Evolutionary conservation across 2,113 vertebrate genomes (phyloP), one percentile per base, ranked within the genome.

Genomic region (Sinocyclocheilus rhinocerous): DNA sequence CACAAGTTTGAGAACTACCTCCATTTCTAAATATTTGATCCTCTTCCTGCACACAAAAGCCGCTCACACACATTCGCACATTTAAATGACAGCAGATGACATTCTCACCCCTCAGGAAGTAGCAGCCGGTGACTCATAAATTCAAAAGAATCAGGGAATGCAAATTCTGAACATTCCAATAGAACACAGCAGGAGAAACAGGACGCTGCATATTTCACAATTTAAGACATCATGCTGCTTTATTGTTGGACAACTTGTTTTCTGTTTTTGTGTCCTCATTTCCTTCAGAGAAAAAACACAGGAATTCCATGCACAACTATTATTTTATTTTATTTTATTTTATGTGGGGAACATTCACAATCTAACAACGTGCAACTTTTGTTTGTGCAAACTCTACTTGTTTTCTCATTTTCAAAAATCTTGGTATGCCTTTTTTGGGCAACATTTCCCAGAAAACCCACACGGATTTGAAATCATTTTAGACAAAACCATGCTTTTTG

Each of bases 21-120:
- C 48, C 78, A 67, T 67, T 48, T 67, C 45, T 84, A 89, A 85
- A 89, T 87, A 85, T 87, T 87, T 87, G 65, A 87, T 59, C 61
- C 48, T 55, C 24, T 76, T 11, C 20, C 2, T 22, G 48, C 52
- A 13, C 42, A 12, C 65, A 48, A 57, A 11, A 29, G 42, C 39
- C 11, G 0, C 36, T 42, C 42, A 52, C 24, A 33, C 67, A 75
- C 67, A 10, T 72, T 61, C 52, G 33, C 78, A 65, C 29, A 48
- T 80, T 12, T 84, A 59, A 86, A 84, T 70, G 69, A 72, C 50
- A 61, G 36, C 0, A 24, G 76, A 55, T 77, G 29, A 72, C 42
- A 48, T 45, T 9, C 26, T 59, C 50, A 69, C 61, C 59, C 50
- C 63, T 67, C 15, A 76, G 87, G 77, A 85, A 55, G 29, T 48